phyloP scores from a whole-genome alignment of 1,140 invertebrate species.

The Stegodyphus dumicola region DNA sequence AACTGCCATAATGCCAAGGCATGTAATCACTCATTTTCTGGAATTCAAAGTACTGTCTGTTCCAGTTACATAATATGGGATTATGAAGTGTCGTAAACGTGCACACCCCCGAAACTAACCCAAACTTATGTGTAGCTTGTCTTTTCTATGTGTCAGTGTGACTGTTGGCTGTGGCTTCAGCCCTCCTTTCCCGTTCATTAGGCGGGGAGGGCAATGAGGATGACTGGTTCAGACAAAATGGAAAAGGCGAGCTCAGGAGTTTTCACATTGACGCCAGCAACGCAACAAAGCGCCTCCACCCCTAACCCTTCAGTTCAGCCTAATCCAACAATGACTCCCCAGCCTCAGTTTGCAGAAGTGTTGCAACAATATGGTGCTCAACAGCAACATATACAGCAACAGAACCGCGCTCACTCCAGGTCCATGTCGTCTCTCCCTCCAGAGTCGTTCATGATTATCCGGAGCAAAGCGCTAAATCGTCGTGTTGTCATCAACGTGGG shows the following conservation, averaged over 20 bases:
- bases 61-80: constrained; percentile 53
- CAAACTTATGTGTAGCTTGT: constrained; percentile 51
- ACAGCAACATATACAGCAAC: constrained; percentile 47
- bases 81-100: constrained; percentile 42
- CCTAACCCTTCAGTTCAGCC: constrained; percentile 42
- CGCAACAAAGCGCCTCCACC: constrained; percentile 51
- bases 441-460: constrained; percentile 94
- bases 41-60: constrained; percentile 60
- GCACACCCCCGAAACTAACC: constrained; percentile 57
- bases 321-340: constrained; percentile 53
- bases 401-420: constrained; percentile 59
- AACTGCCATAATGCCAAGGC: constrained; percentile 56
- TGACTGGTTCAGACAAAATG: constrained; percentile 60
- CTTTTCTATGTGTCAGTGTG: constrained; percentile 61
- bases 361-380: constrained; percentile 30
- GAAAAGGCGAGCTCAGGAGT: constrained; percentile 61
- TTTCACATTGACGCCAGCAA: constrained; percentile 53
- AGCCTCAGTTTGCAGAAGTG: constrained; percentile 54
- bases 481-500: constrained; percentile 96
- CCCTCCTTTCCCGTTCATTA: constrained; percentile 34
- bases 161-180: constrained; percentile 40
- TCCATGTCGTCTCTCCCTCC: constrained; percentile 85
- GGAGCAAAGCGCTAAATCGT: constrained; percentile 88
- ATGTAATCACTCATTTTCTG: constrained; percentile 57
- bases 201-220: constrained; percentile 51